These are phyloP conservation scores for Leucoraja erinaceus DNA, from an alignment of 2,113 vertebrate genomes.

Conservation along the genomic window DNA sequence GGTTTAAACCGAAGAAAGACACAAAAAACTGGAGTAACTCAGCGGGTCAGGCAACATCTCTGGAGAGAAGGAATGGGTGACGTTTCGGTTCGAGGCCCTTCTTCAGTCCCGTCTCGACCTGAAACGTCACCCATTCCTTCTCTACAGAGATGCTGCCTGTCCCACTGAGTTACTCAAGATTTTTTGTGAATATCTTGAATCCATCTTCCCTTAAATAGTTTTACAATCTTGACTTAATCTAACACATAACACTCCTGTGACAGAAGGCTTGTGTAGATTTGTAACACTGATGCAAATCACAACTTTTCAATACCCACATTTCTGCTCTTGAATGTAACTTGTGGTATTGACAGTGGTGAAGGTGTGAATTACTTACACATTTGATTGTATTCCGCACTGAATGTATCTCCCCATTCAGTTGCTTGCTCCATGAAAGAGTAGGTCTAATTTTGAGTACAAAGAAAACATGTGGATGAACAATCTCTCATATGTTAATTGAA, in stretches of 20 bases:
- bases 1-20: too few species aligned
- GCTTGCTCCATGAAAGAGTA: not conserved
- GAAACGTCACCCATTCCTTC: too few species aligned
- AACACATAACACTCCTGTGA: not conserved
- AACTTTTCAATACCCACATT: not conserved
- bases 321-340: not conserved
- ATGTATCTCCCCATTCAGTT: not conserved
- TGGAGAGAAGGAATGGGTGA: too few species aligned
- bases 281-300: not conserved
- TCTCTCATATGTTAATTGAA: not conserved
- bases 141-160: too few species aligned
- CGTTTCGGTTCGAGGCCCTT: too few species aligned
- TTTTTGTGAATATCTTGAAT: too few species aligned
- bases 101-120: too few species aligned
- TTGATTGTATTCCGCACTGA: not conserved
- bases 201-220: not conserved
- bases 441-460: not conserved
- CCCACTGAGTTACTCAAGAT: too few species aligned
- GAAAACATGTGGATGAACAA: not conserved
- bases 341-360: not conserved
- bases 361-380: conserved; percentile 8
- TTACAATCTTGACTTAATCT: not conserved
- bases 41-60: too few species aligned
- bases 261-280: not conserved
- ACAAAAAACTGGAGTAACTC: too few species aligned